phyloP scores from a whole-genome alignment of 2,888 invertebrate species.

The Apotomis capreana region DNA sequence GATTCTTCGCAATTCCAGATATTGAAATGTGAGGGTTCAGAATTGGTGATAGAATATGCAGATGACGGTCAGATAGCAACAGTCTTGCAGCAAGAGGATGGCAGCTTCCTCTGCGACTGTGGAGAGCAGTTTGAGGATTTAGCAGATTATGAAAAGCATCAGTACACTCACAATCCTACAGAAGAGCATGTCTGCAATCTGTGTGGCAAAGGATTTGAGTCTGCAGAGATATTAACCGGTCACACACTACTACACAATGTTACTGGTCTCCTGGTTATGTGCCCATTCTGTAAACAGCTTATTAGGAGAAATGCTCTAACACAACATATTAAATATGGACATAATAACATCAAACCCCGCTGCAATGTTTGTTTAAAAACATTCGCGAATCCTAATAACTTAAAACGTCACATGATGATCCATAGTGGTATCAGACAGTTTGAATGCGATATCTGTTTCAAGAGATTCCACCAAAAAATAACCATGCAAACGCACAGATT shows the following conservation, averaged over 20 bases:
- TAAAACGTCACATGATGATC: constrained; percentile 80
- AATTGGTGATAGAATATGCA: constrained; percentile 76
- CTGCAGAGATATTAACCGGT: constrained; percentile 73
- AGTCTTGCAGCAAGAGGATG: constrained; percentile 73
- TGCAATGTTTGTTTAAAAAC: constrained; percentile 74
- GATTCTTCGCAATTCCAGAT: constrained; percentile 74
- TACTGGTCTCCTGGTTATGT: constrained; percentile 62
- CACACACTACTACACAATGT: constrained; percentile 75
- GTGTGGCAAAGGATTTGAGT: constrained; percentile 78
- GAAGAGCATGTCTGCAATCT: constrained; percentile 72
- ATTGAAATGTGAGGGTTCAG: constrained; percentile 74
- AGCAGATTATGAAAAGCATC: constrained; percentile 73
- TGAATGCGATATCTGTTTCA: constrained; percentile 76
- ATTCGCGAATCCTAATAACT: constrained; percentile 78
- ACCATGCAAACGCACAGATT: constrained; percentile 79
- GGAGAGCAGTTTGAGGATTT: constrained; percentile 74
- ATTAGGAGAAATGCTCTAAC: constrained; percentile 71
- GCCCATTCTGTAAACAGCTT: constrained; percentile 73
- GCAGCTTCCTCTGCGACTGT: constrained; percentile 74
- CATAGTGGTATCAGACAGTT: constrained; percentile 75
- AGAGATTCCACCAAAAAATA: constrained; percentile 77
- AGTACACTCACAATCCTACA: constrained; percentile 69
- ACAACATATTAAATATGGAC: constrained; percentile 77
- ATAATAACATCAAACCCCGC: constrained; percentile 73
- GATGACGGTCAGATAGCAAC: constrained; percentile 74